Conservation (phyloP, 2,797 vertebrate species). For the Lophius americanus region DNA sequence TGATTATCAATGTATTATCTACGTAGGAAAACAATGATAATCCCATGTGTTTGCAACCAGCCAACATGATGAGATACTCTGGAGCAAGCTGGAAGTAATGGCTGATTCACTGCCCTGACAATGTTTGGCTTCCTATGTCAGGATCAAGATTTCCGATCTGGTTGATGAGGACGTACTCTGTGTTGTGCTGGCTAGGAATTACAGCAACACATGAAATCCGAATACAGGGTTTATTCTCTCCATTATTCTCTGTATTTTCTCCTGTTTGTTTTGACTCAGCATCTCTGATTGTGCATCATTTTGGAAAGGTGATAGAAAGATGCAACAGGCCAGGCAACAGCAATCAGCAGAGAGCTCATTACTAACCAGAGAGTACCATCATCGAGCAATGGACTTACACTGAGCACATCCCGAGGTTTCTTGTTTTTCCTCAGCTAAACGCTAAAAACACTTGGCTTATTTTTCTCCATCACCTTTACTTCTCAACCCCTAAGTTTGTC, state of each 20-base stretch:
- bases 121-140: conserved; percentile 24
- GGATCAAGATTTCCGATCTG: background rate
- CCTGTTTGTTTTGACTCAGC: conserved; percentile 4
- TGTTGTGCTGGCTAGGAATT: conserved; percentile 5
- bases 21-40: conserved; percentile 58
- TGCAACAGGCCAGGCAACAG: conserved; percentile 28
- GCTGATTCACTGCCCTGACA: conserved; percentile 29
- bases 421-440: conserved; percentile 58
- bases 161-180: background rate
- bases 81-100: conserved; percentile 43
- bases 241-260: background rate
- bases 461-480: conserved; percentile 20
- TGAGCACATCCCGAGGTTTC: conserved; percentile 6
- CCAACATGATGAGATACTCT: conserved; percentile 38
- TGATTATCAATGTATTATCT: conserved; percentile 61
- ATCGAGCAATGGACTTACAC: conserved; percentile 43
- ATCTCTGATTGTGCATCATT: conserved; percentile 23
- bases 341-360: conserved; percentile 31
- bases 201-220: background rate
- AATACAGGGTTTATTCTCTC: no score
- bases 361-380: conserved; percentile 25
- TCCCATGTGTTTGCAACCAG: conserved; percentile 44
- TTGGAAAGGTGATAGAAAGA: conserved; percentile 21
- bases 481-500: conserved; percentile 14
- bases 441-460: conserved; percentile 41